Conservation (phyloP, 2,888 invertebrate genomes). For the Rapana venosa region DNA sequence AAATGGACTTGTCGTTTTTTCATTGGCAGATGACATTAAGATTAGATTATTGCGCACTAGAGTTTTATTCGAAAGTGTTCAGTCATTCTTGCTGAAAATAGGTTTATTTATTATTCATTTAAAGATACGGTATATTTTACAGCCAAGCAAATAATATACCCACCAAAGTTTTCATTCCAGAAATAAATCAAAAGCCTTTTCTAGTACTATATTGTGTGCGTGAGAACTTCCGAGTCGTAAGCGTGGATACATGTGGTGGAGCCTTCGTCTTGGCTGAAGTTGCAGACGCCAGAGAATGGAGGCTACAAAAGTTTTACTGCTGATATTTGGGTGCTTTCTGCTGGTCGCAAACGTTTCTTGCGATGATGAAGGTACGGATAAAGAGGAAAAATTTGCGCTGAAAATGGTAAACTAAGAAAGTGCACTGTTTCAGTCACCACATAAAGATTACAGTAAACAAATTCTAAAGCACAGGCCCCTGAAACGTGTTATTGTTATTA, state of each 20-base stretch:
- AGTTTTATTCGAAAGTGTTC: not conserved
- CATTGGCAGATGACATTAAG: slow-evolving; percentile 18
- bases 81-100: too few species aligned
- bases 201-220: slow-evolving; percentile 22
- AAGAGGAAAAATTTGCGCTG: not conserved
- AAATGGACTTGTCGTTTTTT: slow-evolving; percentile 31
- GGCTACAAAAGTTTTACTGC: slow-evolving; percentile 35
- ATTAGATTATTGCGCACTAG: not conserved
- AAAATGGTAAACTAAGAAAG: too few species aligned
- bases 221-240: not conserved
- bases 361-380: slow-evolving; percentile 34
- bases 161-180: not conserved
- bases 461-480: not conserved
- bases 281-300: slow-evolving; percentile 38
- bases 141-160: not conserved
- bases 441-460: not conserved
- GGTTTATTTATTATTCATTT: too few species aligned
- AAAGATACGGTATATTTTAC: too few species aligned
- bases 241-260: not conserved
- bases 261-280: not conserved
- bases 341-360: slow-evolving; percentile 15
- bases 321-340: slow-evolving; percentile 33
- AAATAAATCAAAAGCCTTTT: not conserved
- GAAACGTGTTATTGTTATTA: not conserved
- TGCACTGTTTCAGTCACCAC: not conserved